phyloP scores from a whole-genome alignment of 2,113 vertebrate species.

The Gambusia affinis region DNA sequence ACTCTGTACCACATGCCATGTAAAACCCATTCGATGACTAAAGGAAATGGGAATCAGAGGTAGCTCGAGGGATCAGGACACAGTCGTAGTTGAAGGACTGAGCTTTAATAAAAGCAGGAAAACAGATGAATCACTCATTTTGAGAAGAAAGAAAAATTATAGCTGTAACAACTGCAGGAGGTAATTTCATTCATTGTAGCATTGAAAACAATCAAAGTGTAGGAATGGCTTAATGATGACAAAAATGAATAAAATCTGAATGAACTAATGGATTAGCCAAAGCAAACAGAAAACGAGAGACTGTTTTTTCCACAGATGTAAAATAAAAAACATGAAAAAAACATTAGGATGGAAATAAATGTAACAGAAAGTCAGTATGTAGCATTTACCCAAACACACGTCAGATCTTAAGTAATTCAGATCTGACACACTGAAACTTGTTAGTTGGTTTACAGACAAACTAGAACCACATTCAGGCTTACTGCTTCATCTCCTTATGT shows the following conservation, averaged over 20 bases:
- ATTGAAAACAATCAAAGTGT: slow-evolving; percentile 32
- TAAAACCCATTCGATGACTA: background rate
- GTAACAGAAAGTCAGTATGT: slow-evolving; percentile 37
- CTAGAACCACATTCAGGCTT: slow-evolving; percentile 8
- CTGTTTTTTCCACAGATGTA: slow-evolving; percentile 26
- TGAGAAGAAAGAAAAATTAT: slow-evolving; percentile 10
- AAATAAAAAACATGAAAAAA: slow-evolving; percentile 35
- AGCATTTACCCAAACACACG: slow-evolving; percentile 36
- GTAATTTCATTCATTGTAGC: slow-evolving; percentile 25
- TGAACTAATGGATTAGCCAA: slow-evolving; percentile 26
- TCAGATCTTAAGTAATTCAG: slow-evolving; percentile 5
- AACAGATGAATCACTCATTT: slow-evolving; percentile 42
- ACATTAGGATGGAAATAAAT: slow-evolving; percentile 31
- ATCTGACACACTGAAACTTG: background rate
- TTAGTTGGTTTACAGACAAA: too few relatives aligned
- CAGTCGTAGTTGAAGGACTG: slow-evolving; percentile 58
- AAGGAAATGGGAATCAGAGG: slow-evolving; percentile 30
- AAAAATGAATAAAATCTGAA: slow-evolving; percentile 16
- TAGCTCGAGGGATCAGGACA: slow-evolving; percentile 60
- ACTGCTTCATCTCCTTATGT: background rate
- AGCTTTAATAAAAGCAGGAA: slow-evolving; percentile 64
- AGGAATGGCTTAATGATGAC: slow-evolving; percentile 31
- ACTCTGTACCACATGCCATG: background rate
- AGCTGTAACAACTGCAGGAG: slow-evolving; percentile 22
- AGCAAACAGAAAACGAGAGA: slow-evolving; percentile 18